Evolutionary conservation across 2,888 invertebrate genomes (phyloP).

Genomic region (Pristionchus japonicus): DNA sequence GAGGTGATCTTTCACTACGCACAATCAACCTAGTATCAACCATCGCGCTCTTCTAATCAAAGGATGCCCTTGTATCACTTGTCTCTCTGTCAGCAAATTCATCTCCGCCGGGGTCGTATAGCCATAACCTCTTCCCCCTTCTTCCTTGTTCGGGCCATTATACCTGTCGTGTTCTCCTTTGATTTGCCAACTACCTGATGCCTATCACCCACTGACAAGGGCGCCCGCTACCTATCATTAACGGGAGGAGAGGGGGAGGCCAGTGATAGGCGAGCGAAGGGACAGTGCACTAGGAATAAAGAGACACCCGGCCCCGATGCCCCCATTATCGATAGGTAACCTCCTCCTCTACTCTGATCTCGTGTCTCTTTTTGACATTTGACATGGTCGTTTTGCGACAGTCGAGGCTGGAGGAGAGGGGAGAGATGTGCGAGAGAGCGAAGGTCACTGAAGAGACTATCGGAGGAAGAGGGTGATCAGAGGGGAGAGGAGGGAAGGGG

Average conservation of each 20-base stretch:
- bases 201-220: slow-evolving; percentile 23
- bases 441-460: slow-evolving; percentile 18
- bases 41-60: slow-evolving; percentile 9
- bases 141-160: slow-evolving; percentile 25
- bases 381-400: slow-evolving; percentile 26
- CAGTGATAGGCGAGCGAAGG: neutral
- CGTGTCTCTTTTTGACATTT: slow-evolving; percentile 2
- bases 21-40: slow-evolving; percentile 4
- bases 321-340: neutral
- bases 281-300: neutral
- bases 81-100: slow-evolving; percentile 8
- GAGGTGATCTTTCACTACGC: neutral
- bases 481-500: slow-evolving; percentile 11
- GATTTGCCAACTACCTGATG: slow-evolving; percentile 34
- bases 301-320: neutral
- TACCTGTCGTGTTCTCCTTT: slow-evolving; percentile 37
- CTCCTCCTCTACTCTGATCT: neutral
- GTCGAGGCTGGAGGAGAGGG: neutral
- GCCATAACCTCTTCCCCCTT: neutral
- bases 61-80: slow-evolving; percentile 26
- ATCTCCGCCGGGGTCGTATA: slow-evolving; percentile 25
- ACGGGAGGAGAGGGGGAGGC: neutral
- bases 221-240: slow-evolving; percentile 3
- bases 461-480: neutral
- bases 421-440: slow-evolving; percentile 7